Percentiles rank a stretch among this genome's conserved stretches.
Conservation (phyloP, 2,797 vertebrate species). For the Tiaroga cobitis region DNA sequence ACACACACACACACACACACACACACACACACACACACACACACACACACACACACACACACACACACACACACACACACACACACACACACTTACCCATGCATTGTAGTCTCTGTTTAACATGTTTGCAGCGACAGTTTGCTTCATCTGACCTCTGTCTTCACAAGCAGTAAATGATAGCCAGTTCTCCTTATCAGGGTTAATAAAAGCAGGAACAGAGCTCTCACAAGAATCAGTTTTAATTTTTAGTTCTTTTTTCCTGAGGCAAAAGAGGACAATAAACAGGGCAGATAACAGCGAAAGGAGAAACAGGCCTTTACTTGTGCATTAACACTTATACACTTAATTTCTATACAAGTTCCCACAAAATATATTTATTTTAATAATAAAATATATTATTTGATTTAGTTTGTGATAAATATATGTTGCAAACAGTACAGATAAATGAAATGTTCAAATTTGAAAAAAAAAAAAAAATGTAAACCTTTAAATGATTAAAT, state of each 20-base stretch:
- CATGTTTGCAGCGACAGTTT: conserved; percentile 15
- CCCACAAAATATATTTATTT: background rate
- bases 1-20: background rate
- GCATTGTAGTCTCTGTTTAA: conserved; percentile 4
- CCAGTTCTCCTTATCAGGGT: conserved; percentile 1
- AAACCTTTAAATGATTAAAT: too few relatives aligned
- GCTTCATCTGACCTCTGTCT: background rate
- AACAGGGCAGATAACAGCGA: background rate
- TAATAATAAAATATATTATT: too few relatives aligned
- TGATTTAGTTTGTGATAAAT: too few relatives aligned
- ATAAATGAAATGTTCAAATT: too few relatives aligned
- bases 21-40: background rate
- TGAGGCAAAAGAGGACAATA: background rate
- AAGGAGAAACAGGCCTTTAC: background rate
- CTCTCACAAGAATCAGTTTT: background rate
- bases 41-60: background rate
- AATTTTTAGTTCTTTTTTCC: background rate
- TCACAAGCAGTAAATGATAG: background rate
- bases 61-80: conserved; percentile 1
- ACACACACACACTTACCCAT: background rate
- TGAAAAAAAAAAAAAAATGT: too few relatives aligned
- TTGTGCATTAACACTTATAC: background rate
- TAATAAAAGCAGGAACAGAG: background rate
- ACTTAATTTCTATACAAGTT: background rate
- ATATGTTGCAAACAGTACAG: too few relatives aligned